phyloP scores from a whole-genome alignment of 2,888 invertebrate species.

The Nectonema munidae region DNA sequence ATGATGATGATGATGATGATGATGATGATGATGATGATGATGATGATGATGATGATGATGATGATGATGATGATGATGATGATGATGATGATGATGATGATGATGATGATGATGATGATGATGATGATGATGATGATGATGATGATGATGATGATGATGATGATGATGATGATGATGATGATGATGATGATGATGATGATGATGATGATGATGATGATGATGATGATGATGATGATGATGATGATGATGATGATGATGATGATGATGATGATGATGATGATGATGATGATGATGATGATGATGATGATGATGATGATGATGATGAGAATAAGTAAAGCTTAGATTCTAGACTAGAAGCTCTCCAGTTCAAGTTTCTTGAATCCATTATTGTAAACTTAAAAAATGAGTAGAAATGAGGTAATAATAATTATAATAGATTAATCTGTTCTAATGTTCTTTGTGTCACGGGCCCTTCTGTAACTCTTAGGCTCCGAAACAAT shows the following conservation, averaged over 20 bases:
- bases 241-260: constrained; percentile 12
- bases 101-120: constrained; percentile 13
- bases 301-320: constrained; percentile 8
- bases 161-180: constrained; percentile 13
- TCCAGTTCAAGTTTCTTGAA: no score
- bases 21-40: constrained; percentile 13
- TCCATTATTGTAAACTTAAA: no score
- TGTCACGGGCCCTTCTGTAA: no score
- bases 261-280: constrained; percentile 8
- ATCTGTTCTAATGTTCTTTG: no score
- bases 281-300: constrained; percentile 7
- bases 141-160: constrained; percentile 12
- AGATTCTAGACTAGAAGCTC: no score
- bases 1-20: constrained; percentile 13
- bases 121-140: constrained; percentile 13
- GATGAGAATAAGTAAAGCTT: no score
- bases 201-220: constrained; percentile 14
- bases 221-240: constrained; percentile 14
- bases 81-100: constrained; percentile 12
- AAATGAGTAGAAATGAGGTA: no score
- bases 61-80: constrained; percentile 13
- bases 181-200: constrained; percentile 13
- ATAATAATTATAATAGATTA: no score
- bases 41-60: constrained; percentile 12
- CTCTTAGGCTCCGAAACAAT: no score